Base-by-base conservation (phyloP, 2,797 vertebrate species). In the Sternarchorhynchus goeldii region DNA sequence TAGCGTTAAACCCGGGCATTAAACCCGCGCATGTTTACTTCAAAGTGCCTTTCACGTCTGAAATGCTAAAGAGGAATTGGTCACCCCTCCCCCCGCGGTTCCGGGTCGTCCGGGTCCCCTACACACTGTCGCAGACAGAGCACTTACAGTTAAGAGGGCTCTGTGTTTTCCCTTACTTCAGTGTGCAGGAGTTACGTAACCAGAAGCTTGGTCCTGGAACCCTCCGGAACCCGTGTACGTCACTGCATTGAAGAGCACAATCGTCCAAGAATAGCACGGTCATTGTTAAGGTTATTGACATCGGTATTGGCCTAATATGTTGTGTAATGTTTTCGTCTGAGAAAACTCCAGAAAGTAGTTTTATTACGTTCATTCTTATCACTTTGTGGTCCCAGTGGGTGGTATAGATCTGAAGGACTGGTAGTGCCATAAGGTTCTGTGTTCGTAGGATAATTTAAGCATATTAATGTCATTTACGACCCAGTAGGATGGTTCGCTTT, bases 131-230 rank as follows among this genome's bases (percentile, higher is more conserved):
- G 29, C 55, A 73, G 56, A 20, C 55, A 50, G 41, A 57, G 56
- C 58, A 17, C 65, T 78, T 66, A 32, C 59, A 55, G 34, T 64
- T 56, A 50, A 70, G 68, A 56, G 68, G 41, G 58, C 39, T 55
- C 14, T 57, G 73, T 34, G 64, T 58, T 64, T 75, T 70, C 66
- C 32, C 45, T 68, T 34, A 31, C 60, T 72, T 65, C 58, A 36
- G 45, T 57, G 5, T 36, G 34, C 69, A 65, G 68, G 66, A 50
- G 45, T 78, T 63, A 45, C 29, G 20, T 68, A 69, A 36, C 17
- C 31, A 36, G 64, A n/a, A 55, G 25, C 4, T 6, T 21, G 45
- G 29, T 6, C 1, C 41, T 14, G 66, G 21, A 31, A 17, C 18
- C 16, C 66, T 5, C 21, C 65, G 20, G 29, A 20, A 12, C n/a